Conservation (phyloP, 2,797 vertebrate species). For the Pipistrellus pipistrellus region DNA sequence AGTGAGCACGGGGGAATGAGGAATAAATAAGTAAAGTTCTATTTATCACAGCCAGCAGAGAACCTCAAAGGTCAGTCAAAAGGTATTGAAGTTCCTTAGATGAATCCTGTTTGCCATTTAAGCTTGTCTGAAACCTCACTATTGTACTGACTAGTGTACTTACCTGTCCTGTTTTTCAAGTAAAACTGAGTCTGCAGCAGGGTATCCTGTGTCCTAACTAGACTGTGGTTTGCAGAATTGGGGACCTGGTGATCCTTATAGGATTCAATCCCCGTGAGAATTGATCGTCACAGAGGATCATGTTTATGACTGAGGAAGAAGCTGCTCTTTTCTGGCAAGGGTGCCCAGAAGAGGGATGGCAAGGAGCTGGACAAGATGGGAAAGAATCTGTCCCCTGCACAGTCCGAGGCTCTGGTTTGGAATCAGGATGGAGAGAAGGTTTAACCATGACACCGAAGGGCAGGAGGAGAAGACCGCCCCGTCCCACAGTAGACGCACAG, state of each 20-base stretch:
- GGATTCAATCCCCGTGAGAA: not conserved
- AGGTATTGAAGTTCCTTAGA: not conserved
- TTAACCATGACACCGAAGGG: not conserved
- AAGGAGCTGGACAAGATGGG: not conserved
- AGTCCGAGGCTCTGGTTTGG: not conserved
- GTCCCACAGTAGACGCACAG: not conserved
- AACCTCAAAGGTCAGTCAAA: slow-evolving; percentile 31
- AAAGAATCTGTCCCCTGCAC: not conserved
- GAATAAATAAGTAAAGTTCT: slow-evolving; percentile 10
- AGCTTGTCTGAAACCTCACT: slow-evolving; percentile 16
- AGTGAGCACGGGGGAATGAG: not conserved
- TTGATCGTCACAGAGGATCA: not conserved
- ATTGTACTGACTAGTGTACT: not conserved
- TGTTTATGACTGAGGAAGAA: not conserved
- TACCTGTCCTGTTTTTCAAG: slow-evolving; percentile 55
- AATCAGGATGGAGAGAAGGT: not conserved
- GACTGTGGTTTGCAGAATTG: not conserved
- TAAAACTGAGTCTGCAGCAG: slow-evolving; percentile 50
- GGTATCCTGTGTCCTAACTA: not conserved
- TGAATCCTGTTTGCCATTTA: not conserved
- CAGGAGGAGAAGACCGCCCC: not conserved
- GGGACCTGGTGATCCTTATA: not conserved
- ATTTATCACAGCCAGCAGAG: not conserved
- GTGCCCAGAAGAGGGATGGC: not conserved
- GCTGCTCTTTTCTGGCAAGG: not conserved